Percentiles rank a stretch among this genome's conserved stretches.
Conservation (phyloP, 2,113 vertebrate species). For the Piaya cayana region DNA sequence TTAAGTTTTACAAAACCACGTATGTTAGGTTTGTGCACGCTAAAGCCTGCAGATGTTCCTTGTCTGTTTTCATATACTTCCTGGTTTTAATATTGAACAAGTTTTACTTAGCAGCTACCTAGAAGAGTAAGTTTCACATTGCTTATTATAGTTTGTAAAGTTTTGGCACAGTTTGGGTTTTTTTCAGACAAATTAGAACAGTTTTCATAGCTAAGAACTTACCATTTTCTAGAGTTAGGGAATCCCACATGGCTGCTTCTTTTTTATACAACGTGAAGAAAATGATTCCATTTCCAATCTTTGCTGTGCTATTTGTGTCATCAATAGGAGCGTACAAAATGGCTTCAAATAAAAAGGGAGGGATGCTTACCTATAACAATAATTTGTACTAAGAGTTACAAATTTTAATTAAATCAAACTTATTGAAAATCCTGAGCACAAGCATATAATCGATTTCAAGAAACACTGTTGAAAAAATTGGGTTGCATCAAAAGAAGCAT, state of each 20-base stretch:
- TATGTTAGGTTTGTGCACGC: accelerated
- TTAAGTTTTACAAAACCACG: neutral
- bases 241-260: slow-evolving; percentile 80
- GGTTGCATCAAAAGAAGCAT: too few relatives aligned
- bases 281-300: slow-evolving; percentile 82
- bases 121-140: neutral
- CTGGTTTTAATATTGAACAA: neutral
- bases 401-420: neutral
- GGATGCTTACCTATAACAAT: slow-evolving; percentile 82
- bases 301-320: slow-evolving; percentile 84
- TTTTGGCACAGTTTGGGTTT: neutral
- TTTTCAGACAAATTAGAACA: neutral
- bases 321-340: slow-evolving; percentile 85
- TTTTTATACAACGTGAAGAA: slow-evolving; percentile 87
- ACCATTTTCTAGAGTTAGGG: slow-evolving; percentile 77
- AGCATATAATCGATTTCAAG: neutral
- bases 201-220: neutral
- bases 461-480: neutral
- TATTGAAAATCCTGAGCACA: neutral
- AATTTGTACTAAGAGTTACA: neutral
- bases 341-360: slow-evolving; percentile 90
- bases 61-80: neutral
- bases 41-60: neutral
- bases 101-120: neutral
- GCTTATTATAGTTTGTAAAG: neutral